Conservation (phyloP, 2,888 invertebrate genomes). For the Himalopsyche anomala region DNA sequence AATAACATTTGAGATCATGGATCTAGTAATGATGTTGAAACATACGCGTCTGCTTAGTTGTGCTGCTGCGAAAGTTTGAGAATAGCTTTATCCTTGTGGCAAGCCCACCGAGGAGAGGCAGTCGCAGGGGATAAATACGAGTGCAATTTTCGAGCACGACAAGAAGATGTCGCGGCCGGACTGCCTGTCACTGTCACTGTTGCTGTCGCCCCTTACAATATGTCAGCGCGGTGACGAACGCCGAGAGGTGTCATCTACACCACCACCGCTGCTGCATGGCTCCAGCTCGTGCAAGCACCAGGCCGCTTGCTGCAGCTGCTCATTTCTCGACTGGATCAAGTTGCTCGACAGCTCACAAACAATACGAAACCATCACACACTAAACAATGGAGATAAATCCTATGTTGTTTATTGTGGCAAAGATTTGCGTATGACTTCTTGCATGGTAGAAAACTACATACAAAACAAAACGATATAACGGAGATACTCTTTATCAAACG, state of each 20-base stretch:
- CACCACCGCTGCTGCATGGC: slow-evolving; percentile 36
- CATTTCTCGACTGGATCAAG: slow-evolving; percentile 36
- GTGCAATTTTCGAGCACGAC: slow-evolving; percentile 41
- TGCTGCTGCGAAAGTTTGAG: not conserved
- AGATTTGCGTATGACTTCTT: not conserved
- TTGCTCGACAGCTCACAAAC: slow-evolving; percentile 4
- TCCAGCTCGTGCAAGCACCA: slow-evolving; percentile 36
- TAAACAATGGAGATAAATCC: slow-evolving; percentile 8
- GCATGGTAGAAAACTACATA: too few relatives aligned
- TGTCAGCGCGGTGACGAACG: slow-evolving; percentile 61
- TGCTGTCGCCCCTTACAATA: slow-evolving; percentile 57
- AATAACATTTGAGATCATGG: too few relatives aligned
- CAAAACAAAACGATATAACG: too few relatives aligned
- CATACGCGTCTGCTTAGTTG: too few relatives aligned
- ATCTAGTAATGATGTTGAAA: too few relatives aligned
- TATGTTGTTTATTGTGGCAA: slow-evolving; percentile 1
- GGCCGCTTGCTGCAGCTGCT: slow-evolving; percentile 20
- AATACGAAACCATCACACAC: slow-evolving; percentile 19
- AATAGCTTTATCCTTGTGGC: slow-evolving; percentile 1
- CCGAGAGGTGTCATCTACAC: slow-evolving; percentile 55
- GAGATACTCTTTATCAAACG: too few relatives aligned
- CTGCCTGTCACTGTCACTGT: slow-evolving; percentile 35
- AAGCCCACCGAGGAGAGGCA: slow-evolving; percentile 39
- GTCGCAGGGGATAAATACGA: slow-evolving; percentile 39
- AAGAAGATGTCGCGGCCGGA: slow-evolving; percentile 39